Conservation (phyloP, 2,113 vertebrate genomes). For the Anas platyrhynchos region DNA sequence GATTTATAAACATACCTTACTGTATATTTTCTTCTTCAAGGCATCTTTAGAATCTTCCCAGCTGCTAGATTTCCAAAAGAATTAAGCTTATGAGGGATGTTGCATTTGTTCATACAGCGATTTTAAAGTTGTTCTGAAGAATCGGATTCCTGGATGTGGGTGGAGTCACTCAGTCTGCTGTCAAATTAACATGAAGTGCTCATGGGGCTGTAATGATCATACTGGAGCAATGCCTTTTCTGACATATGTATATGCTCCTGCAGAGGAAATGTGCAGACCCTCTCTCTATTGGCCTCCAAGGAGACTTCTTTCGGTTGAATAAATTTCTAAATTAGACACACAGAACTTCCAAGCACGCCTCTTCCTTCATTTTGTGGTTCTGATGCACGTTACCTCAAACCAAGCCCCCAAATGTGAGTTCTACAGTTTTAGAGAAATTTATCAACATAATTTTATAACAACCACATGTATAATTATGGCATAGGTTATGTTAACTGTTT, state of each 20-base stretch:
- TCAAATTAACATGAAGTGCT: not conserved
- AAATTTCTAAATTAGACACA: not conserved
- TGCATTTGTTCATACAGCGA: not conserved
- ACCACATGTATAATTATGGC: not conserved
- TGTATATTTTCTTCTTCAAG: not conserved
- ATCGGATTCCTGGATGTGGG: accelerated
- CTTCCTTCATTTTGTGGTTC: not conserved
- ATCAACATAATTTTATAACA: constrained; percentile 16
- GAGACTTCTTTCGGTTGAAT: not conserved
- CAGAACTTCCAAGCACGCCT: not conserved
- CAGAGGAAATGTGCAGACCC: not conserved
- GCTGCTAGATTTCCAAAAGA: not conserved
- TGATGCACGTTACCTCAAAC: constrained; percentile 17
- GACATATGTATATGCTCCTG: not conserved
- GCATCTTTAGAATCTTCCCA: not conserved
- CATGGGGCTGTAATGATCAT: not conserved
- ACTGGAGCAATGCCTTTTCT: not conserved
- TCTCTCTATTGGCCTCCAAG: not conserved
- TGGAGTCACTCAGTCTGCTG: not conserved
- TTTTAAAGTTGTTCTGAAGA: not conserved
- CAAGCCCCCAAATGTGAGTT: constrained; percentile 10
- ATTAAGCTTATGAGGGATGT: not conserved
- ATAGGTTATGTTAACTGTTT: not conserved
- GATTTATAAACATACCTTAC: not conserved
- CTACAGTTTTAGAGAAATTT: constrained; percentile 13